Base-by-base conservation (phyloP, 2,113 vertebrate species). In the Xerus inauris region DNA sequence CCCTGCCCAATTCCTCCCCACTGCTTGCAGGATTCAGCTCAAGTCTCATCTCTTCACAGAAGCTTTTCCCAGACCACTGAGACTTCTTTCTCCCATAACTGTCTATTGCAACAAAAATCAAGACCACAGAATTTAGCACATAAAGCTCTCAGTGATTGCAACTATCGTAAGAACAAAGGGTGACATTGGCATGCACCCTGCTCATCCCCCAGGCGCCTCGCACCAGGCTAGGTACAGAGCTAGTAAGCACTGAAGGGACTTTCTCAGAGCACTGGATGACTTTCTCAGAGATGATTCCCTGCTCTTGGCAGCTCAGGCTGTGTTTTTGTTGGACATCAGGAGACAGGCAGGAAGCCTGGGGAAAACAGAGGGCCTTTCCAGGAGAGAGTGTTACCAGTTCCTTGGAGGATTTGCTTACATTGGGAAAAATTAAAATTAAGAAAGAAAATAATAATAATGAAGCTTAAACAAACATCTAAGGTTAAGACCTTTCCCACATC, bases 281-380 rank as follows among this genome's bases (percentile, higher is more conserved):
- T 87, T 82, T 67, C 79, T 87, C 81, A 64, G 82, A 57, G 54
- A 28, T 51, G 86, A 79, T 62, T 97, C 69, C 75, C 64, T 35
- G 71, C 32, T 45, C 88, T 94, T 95, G 94, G 86, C 94, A 94
- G 69, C 54, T 82, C 16, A 20, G 94, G 57, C 87, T n/a, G n/a
- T 97, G 82, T 96, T 98, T 91, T 92, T 98, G 79, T 49, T 98
- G 97, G 97, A 98, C 87, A 81, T 57, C 47, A 96, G 64, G 22
- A 69, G 89, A 96, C 72, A 85, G 57, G 54, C 82, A 85, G 96
- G 94, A 96, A 98, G 95, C 51, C 94, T 96, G 92, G 96, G 10
- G 5, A 91, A 79, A 89, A 92, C 77, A 87, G 82, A 87, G 71
- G 79, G 6, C 91, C 86, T 47, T 95, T 89, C 95, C 97, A 96